Conservation (phyloP, 2,797 vertebrate species). For the Cetoscarus ocellatus region DNA sequence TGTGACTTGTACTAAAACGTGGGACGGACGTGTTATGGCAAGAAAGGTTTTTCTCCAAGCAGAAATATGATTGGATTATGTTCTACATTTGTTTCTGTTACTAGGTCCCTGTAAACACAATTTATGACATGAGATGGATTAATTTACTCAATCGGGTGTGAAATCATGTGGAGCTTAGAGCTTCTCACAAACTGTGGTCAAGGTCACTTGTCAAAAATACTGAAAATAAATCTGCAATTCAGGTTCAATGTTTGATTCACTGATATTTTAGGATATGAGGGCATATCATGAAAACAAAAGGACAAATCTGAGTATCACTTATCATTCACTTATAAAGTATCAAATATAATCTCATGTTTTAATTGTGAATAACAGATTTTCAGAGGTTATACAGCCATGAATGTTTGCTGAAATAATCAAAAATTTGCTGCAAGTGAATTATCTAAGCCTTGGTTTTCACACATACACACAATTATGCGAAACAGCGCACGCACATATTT, state of each 20-base stretch:
- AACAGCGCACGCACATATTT: too few species aligned
- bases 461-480: neutral
- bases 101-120: too few species aligned
- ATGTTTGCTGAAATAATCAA: conserved; percentile 10
- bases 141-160: neutral
- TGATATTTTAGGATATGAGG: too few species aligned
- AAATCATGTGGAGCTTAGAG: neutral
- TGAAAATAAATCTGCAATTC: neutral
- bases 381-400: neutral
- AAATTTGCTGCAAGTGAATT: neutral
- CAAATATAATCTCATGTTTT: neutral
- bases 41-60: too few species aligned
- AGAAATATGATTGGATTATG: too few species aligned
- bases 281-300: too few species aligned
- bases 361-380: neutral
- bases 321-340: neutral
- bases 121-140: too few species aligned
- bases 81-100: too few species aligned
- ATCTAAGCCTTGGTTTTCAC: neutral
- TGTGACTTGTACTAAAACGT: too few species aligned
- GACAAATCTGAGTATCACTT: too few species aligned
- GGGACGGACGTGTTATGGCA: too few species aligned
- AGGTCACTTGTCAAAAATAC: conserved; percentile 19
- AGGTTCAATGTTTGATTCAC: too few species aligned
- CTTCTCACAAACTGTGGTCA: conserved; percentile 8